Evolutionary conservation across 2,888 invertebrate genomes (phyloP).

Genomic region (Parnassius glacialis): DNA sequence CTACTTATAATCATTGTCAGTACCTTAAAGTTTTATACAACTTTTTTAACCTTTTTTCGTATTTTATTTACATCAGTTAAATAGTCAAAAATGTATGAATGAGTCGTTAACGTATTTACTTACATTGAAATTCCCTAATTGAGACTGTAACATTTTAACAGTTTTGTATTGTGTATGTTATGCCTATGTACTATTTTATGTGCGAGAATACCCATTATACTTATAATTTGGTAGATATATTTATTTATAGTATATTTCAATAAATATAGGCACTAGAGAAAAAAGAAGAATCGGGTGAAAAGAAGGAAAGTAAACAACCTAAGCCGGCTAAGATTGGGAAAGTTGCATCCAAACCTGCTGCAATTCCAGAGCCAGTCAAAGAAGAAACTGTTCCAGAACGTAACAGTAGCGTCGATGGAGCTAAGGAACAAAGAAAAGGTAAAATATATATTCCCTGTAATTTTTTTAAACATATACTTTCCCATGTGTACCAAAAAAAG

Average conservation of each 20-base stretch:
- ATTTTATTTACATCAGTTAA: not conserved
- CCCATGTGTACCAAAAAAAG: too few species aligned
- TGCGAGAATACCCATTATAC: too few species aligned
- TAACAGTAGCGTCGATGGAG: conserved; percentile 52
- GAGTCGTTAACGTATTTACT: not conserved
- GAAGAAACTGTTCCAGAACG: conserved; percentile 57
- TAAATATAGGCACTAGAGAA: conserved; percentile 48
- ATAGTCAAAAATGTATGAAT: not conserved
- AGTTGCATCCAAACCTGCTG: conserved; percentile 39
- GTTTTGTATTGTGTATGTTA: too few species aligned
- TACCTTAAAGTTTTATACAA: not conserved
- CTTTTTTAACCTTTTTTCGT: not conserved
- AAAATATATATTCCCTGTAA: conserved; percentile 18
- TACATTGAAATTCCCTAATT: too few species aligned
- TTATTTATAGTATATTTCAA: not conserved
- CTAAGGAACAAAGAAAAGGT: conserved; percentile 75
- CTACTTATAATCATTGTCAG: not conserved
- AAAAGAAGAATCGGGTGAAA: conserved; percentile 60
- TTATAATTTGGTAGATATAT: not conserved
- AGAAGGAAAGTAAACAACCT: conserved; percentile 44
- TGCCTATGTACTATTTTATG: too few species aligned
- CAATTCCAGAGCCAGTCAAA: conserved; percentile 48
- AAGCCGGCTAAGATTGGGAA: conserved; percentile 51
- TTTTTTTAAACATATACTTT: too few species aligned
- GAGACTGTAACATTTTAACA: too few species aligned